A percentile compares a stretch with the other conserved stretches of the same genome.
phyloP scores from a whole-genome alignment of 1,140 invertebrate genomes.

The Octopus bimaculoides region DNA sequence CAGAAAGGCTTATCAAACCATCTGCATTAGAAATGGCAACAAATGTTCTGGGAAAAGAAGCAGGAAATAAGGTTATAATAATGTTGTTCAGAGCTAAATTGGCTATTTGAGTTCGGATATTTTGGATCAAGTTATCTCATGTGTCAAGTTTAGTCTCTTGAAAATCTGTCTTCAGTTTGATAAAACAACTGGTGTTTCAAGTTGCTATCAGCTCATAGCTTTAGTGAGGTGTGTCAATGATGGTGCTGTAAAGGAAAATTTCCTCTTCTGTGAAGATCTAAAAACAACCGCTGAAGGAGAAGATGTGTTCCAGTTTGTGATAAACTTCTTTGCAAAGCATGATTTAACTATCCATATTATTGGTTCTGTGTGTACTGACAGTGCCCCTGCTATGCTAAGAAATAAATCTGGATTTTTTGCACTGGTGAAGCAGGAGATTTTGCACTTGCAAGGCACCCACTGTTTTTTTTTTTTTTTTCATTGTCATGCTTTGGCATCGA shows the following conservation, averaged over 20 bases:
- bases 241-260: neutral
- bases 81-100: constrained; percentile 5
- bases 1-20: too few relatives aligned
- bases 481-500: neutral
- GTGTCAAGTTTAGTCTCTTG: constrained; percentile 2
- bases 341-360: neutral
- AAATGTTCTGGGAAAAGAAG: neutral
- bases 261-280: constrained; percentile 4
- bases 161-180: neutral
- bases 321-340: neutral
- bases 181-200: neutral
- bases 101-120: neutral
- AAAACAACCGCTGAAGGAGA: neutral
- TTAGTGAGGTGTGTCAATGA: neutral
- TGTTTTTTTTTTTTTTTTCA: neutral
- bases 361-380: neutral
- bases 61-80: neutral
- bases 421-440: neutral
- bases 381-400: neutral
- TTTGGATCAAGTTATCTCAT: too few relatives aligned
- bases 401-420: constrained; percentile 13
- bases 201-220: neutral
- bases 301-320: constrained; percentile 1
- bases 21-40: too few relatives aligned
- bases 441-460: neutral